A percentile compares a stretch with the other conserved stretches of the same genome.
Conservation (phyloP, 2,797 vertebrate species). For the Champsocephalus esox region DNA sequence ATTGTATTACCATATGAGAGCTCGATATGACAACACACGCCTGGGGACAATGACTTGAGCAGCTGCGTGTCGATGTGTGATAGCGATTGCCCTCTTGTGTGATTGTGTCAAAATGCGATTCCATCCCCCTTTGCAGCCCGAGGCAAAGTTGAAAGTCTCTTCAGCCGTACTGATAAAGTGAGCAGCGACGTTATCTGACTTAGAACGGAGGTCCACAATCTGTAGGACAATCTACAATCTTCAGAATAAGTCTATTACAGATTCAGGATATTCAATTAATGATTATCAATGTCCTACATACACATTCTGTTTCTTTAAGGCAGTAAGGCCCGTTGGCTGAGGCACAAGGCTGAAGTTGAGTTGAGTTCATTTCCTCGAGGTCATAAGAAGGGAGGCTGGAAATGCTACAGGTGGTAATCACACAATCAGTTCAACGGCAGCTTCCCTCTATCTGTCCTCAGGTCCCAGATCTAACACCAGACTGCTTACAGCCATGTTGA, state of each 20-base stretch:
- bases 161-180: constrained; percentile 51
- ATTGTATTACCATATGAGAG: constrained; percentile 30
- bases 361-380: background rate
- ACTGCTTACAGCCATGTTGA: constrained; percentile 6
- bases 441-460: constrained; percentile 10
- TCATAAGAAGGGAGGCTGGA: constrained; percentile 9
- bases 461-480: background rate
- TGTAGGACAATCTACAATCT: constrained; percentile 53
- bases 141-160: constrained; percentile 53
- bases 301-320: constrained; percentile 58
- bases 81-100: constrained; percentile 36
- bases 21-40: constrained; percentile 31
- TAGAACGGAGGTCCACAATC: constrained; percentile 47
- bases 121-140: constrained; percentile 50
- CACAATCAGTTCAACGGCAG: constrained; percentile 41
- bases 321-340: constrained; percentile 58
- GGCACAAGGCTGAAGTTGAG: constrained; percentile 52
- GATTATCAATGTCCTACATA: constrained; percentile 48
- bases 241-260: constrained; percentile 17
- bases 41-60: constrained; percentile 39
- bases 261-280: constrained; percentile 37
- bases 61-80: constrained; percentile 40
- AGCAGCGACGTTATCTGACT: constrained; percentile 26
- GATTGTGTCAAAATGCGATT: constrained; percentile 52
- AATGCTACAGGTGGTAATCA: constrained; percentile 43